These are phyloP conservation scores for Chloroceryle aenea DNA, from an alignment of 2,113 vertebrate species.

Conservation along the genomic window DNA sequence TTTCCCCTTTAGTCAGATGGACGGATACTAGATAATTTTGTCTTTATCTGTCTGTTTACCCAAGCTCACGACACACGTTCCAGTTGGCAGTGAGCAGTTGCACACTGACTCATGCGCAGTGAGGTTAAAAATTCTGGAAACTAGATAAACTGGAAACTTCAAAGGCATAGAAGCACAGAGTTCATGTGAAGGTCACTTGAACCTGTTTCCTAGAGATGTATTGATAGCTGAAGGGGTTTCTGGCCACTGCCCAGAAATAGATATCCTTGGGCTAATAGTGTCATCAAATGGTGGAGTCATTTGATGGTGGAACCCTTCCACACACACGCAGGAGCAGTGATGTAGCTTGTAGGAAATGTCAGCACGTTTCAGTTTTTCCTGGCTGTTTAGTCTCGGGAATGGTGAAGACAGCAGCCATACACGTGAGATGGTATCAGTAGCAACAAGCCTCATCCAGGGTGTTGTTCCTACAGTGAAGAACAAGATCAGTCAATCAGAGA, in stretches of 20 bases:
- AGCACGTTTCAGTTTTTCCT: slow-evolving; percentile 66
- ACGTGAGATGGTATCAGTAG: background rate
- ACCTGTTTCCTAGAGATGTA: slow-evolving; percentile 48
- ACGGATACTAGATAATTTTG: slow-evolving; percentile 48
- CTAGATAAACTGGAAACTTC: slow-evolving; percentile 55
- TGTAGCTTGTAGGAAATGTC: slow-evolving; percentile 57
- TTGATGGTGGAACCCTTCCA: slow-evolving; percentile 51
- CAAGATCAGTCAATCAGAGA: background rate
- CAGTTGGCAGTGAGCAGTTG: slow-evolving; percentile 2
- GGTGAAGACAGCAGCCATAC: slow-evolving; percentile 33
- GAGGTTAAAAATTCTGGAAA: slow-evolving; percentile 24
- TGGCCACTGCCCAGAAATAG: slow-evolving; percentile 42
- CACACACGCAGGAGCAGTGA: background rate
- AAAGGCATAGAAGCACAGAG: slow-evolving; percentile 22
- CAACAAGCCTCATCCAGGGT: background rate
- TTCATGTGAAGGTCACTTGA: slow-evolving; percentile 63
- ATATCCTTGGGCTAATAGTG: slow-evolving; percentile 36
- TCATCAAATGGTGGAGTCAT: slow-evolving; percentile 52
- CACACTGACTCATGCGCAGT: background rate
- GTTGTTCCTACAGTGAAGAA: background rate
- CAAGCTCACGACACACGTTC: background rate
- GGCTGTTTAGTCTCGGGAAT: slow-evolving; percentile 40
- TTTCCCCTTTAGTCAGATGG: background rate
- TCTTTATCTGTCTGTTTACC: slow-evolving; percentile 36
- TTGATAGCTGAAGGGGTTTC: slow-evolving; percentile 49